Evolutionary conservation across 2,888 invertebrate species (phyloP).

Genomic region (Papilio demoleus): DNA sequence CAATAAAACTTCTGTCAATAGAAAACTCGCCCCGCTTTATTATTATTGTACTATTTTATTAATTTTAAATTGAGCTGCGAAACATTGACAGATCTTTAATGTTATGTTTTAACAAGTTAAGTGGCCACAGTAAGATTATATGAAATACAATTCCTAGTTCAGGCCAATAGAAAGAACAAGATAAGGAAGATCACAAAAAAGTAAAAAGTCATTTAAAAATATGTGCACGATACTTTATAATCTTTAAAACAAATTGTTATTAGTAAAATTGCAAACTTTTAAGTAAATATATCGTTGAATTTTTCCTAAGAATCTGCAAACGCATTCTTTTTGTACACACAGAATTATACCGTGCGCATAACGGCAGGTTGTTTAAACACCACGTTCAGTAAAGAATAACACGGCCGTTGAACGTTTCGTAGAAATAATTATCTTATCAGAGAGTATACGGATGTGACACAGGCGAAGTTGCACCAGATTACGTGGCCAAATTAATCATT

Average conservation of each 20-base stretch:
- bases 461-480: conserved; percentile 61
- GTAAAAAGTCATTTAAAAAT: no score
- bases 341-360: not conserved
- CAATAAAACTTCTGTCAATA: conserved; percentile 72
- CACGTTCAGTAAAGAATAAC: conserved; percentile 33
- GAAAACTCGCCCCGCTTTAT: conserved; percentile 59
- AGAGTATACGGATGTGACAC: conserved; percentile 68
- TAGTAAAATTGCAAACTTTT: not conserved
- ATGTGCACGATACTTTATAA: no score
- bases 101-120: not conserved
- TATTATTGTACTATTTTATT: conserved; percentile 54
- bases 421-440: conserved; percentile 70
- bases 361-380: conserved; percentile 13
- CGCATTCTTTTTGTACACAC: not conserved
- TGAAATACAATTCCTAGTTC: no score
- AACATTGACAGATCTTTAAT: conserved; percentile 5
- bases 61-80: conserved; percentile 30
- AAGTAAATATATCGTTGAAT: not conserved
- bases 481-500: conserved; percentile 70
- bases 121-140: no score
- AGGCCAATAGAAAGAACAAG: no score
- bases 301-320: conserved; percentile 6
- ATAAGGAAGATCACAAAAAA: no score
- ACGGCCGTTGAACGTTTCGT: conserved; percentile 34
- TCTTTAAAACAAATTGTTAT: not conserved